Conservation (phyloP, 2,797 vertebrate species). For the Sebastolobus alascanus region DNA sequence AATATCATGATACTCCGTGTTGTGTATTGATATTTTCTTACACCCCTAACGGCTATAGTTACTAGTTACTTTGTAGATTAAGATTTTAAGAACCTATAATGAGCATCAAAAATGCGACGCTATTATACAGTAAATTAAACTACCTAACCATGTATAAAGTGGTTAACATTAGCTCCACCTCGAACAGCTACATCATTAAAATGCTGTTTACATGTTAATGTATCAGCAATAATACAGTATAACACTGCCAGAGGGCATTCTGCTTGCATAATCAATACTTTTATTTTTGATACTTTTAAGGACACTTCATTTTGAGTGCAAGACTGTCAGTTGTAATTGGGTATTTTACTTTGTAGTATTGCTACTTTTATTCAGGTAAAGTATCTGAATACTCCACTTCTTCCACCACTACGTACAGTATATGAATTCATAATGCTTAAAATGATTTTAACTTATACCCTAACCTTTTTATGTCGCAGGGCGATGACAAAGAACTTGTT, state of each 20-base stretch:
- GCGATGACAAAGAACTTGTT: slow-evolving; percentile 89
- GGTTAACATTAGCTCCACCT: too few relatives aligned
- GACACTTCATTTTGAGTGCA: neutral
- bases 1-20: too few relatives aligned
- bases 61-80: too few relatives aligned
- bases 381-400: neutral
- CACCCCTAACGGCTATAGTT: too few relatives aligned
- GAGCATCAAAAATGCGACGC: too few relatives aligned
- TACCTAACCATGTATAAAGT: too few relatives aligned
- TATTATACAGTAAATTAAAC: too few relatives aligned
- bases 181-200: too few relatives aligned
- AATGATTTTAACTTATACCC: neutral
- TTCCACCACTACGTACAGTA: neutral
- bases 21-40: too few relatives aligned
- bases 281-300: neutral
- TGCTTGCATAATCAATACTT: neutral
- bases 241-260: neutral
- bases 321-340: neutral
- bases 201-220: neutral
- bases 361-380: neutral
- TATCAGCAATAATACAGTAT: neutral
- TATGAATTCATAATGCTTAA: neutral
- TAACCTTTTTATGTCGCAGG: slow-evolving; percentile 62
- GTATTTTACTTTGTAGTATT: neutral
- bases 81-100: too few relatives aligned